Conservation (phyloP, 2,113 vertebrate species). For the Parus major region DNA sequence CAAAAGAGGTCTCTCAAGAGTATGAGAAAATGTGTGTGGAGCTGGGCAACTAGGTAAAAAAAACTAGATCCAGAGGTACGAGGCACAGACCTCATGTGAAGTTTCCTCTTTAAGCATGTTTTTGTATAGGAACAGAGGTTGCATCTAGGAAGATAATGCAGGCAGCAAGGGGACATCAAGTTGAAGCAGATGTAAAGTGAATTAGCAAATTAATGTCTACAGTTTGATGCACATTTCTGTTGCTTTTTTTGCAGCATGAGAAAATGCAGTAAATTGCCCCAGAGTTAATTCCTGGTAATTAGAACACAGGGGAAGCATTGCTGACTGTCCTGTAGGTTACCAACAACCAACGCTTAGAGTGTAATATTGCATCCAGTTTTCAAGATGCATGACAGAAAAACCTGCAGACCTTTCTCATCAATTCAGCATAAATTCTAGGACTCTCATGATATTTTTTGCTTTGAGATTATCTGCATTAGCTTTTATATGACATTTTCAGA, state of each 20-base stretch:
- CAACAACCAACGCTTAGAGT: neutral
- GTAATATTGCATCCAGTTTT: neutral
- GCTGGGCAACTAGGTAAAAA: neutral
- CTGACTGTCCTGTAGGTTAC: neutral
- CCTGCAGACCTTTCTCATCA: neutral
- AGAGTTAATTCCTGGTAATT: neutral
- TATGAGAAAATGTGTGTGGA: neutral
- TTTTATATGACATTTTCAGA: neutral
- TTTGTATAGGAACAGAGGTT: neutral
- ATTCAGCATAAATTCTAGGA: neutral
- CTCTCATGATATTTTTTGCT: neutral
- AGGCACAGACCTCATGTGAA: rapidly evolving
- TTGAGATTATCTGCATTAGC: neutral
- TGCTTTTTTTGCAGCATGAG: neutral
- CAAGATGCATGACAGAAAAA: neutral
- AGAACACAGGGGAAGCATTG: neutral
- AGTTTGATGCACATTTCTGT: neutral
- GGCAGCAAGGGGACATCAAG: neutral
- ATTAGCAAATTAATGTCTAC: neutral
- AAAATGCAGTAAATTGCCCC: neutral
- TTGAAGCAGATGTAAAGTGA: neutral
- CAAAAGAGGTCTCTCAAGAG: neutral
- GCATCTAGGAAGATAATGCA: neutral
- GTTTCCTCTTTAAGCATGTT: neutral
- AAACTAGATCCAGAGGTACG: neutral